Evolutionary conservation across 2,113 vertebrate species (phyloP), one percentile per base, ranked within the genome.

Genomic region (Nesogale talazaci): DNA sequence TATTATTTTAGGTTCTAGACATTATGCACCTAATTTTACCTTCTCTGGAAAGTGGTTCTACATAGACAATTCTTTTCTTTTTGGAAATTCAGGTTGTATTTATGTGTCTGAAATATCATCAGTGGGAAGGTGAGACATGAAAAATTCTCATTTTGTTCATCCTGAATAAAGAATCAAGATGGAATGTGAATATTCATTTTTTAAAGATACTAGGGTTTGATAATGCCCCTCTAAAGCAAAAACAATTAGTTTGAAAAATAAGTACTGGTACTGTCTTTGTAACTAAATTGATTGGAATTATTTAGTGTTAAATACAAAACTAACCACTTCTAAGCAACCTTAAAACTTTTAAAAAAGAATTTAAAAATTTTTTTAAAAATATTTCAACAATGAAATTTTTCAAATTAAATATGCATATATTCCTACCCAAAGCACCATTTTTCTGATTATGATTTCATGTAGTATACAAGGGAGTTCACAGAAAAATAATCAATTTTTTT

Each of bases 121-220:
- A 61, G 29, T 83, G 6, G 2, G 40, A 57, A 23, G 83, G 80
- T 67, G 25, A 86, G 59, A 9, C 17, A 19, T 81, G 78, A 80
- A 91, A 75, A 78, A 75, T 19, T 80, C 1, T 36, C 17, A 42
- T 80, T 89, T 80, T 77, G 8, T 74, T n/a, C 61, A 77, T 9
- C 12, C 29, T 75, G 8, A 77, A 22, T 34, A 91, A 77, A 31
- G 2, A 90, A 72, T 83, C 19, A 80, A 79, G 82, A 59, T 4
- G 52, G 5, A 89, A 57, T 72, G 42, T 79, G 79, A 75, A 83
- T 59, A 93, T 94, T 94, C 87, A 92, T 52, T 65, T 81, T 92
- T 34, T 36, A 89, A 6, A 80, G 86, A 52, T 89, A 16, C 10
- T 93, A 88, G 36, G 31, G 3, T 56, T 77, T 40, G 12, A 36